Evolutionary conservation across 64 coral and sea anemone genomes (phyloP), one percentile per base, ranked within the genome.

Genomic region (Platygyra sinensis): DNA sequence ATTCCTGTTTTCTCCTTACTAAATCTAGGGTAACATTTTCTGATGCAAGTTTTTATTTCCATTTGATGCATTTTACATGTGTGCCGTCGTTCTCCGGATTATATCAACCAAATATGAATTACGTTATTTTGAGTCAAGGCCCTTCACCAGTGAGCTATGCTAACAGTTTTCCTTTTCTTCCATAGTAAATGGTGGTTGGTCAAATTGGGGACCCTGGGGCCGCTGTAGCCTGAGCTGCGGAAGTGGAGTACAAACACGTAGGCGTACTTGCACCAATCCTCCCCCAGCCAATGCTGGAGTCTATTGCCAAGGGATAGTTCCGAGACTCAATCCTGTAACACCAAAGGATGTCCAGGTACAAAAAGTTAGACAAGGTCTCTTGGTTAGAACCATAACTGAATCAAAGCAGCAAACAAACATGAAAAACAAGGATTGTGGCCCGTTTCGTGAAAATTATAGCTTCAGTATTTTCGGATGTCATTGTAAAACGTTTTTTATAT

Each of bases 171-270:
- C 25, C 28, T 28, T 49, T 86, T 72, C 52, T 22, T 74, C 10
- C 20, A 60, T 10, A 69, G 22, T 67, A 22, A 80, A 94, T 85
- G 82, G 88, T 19, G 67, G 75, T 24, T 94, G 93, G 93, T 79
- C 88, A n/a, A 20, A 4, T 0, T 94, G 93, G 93, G 59, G 60
- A 8, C 3, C 52, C 13, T 94, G 89, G 77, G 72, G 79, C 17
- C 0, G 29, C 4, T 91, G 93, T 49, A 59, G 62, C 15, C 57
- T 64, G 27, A 94, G 88, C 1, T 94, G 93, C 60, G 82, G 82
- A 12, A 75, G 88, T 24, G 93, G 93, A 19, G 25, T 5, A 7
- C 81, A 76, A 55, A 73, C 63, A 32, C 82, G 93, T 20, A 72
- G 32, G 52, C 60, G 94, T 25, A 76, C 38, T 0, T 94, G 93